phyloP scores from a whole-genome alignment of 2,888 invertebrate genomes.

The Dryocosmus kuriphilus region DNA sequence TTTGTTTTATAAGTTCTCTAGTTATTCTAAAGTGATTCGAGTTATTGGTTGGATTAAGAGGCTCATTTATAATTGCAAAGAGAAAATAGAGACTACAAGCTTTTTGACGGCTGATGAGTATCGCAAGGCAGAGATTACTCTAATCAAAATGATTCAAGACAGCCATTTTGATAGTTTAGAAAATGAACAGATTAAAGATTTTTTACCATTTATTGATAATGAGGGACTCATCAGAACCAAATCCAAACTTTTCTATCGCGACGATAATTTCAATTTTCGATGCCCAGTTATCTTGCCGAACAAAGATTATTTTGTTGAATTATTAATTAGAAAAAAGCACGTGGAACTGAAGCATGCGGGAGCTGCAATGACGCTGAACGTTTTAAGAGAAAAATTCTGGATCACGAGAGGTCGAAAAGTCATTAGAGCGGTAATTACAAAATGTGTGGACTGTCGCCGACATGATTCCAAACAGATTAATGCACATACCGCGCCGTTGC shows the following conservation, averaged over 20 bases:
- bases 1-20: not conserved
- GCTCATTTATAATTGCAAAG: not conserved
- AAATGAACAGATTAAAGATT: slow-evolving; percentile 41
- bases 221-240: too few species aligned
- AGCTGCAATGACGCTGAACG: slow-evolving; percentile 42
- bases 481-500: too few species aligned
- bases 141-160: slow-evolving; percentile 45
- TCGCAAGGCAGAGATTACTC: slow-evolving; percentile 42
- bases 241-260: slow-evolving; percentile 51
- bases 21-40: slow-evolving; percentile 6
- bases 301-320: too few species aligned
- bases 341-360: slow-evolving; percentile 46
- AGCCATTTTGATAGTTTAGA: slow-evolving; percentile 44
- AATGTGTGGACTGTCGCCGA: slow-evolving; percentile 43
- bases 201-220: slow-evolving; percentile 50
- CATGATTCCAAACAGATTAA: slow-evolving; percentile 31
- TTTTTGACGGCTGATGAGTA: slow-evolving; percentile 50
- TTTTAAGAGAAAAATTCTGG: slow-evolving; percentile 45
- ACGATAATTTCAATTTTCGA: too few species aligned
- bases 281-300: too few species aligned
- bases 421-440: slow-evolving; percentile 35
- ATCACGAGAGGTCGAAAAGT: slow-evolving; percentile 34
- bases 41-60: not conserved
- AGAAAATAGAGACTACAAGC: not conserved
- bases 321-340: too few species aligned